Conservation (phyloP, 2,113 vertebrate genomes). For the Phalacrocorax carbo region DNA sequence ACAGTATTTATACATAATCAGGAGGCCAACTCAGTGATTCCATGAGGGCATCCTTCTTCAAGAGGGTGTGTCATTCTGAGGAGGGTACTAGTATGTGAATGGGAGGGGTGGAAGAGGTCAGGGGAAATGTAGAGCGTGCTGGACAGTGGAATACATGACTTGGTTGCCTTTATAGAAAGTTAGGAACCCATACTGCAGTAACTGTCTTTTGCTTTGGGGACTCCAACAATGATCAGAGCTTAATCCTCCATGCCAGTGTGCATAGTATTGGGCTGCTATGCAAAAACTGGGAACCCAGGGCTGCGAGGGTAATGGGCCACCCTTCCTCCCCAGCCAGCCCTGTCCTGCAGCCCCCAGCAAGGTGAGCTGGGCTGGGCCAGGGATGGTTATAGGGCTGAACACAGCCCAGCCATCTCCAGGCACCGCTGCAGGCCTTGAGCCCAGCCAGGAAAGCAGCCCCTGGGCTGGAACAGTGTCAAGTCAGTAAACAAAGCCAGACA, state of each 20-base stretch:
- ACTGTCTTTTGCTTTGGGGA: not conserved
- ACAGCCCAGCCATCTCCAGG: not conserved
- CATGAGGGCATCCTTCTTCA: not conserved
- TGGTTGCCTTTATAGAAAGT: not conserved
- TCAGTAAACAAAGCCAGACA: not conserved
- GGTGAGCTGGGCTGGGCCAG: not conserved
- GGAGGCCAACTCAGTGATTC: not conserved
- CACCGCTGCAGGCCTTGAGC: not conserved
- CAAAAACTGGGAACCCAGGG: not conserved
- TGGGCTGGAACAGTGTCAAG: not conserved
- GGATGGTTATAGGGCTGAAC: accelerated
- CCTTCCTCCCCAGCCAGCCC: not conserved
- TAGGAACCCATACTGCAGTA: not conserved
- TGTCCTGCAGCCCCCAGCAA: accelerated
- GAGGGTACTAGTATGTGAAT: not conserved
- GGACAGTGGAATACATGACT: not conserved
- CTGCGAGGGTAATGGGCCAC: too few relatives aligned
- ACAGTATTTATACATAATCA: not conserved
- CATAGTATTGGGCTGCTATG: not conserved
- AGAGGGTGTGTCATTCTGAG: not conserved
- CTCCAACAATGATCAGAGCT: not conserved
- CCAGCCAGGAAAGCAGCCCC: not conserved
- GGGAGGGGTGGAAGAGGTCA: not conserved
- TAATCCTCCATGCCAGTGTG: not conserved
- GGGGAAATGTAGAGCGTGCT: not conserved